Base-by-base conservation (phyloP, 2,113 vertebrate species). In the Cebus imitator region DNA sequence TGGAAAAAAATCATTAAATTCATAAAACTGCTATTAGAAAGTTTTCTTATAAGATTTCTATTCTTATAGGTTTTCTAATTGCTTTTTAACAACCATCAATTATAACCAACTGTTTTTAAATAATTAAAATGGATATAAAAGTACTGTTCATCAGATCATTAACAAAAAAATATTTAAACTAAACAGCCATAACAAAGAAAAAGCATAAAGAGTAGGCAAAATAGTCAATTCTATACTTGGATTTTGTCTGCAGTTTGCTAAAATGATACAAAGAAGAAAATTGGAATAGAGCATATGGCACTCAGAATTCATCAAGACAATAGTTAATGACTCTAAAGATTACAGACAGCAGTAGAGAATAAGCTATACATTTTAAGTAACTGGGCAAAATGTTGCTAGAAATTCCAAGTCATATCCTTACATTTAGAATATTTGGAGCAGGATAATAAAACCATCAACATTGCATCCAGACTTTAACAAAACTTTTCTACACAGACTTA, bases 301-400 rank as follows among this genome's bases (percentile, higher is more conserved):
- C 64, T 86, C 2, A 91, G 32, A 96, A 90, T 80, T 82, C 12
- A 72, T 57, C 23, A 95, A 78, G n/a, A 93, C 95, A 95, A 72
- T 13, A 94, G 21, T 27, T 84, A 96, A 66, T 90, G 83, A 68
- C 72, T 58, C 78, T 90, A 70, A 61, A 94, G 79, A 95, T 21
- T 91, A 95, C n/a, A 80, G 11, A 45, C 1, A 57, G 0, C 1
- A 57, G 25, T 89, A 32, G 48, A 97, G 64, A 94, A 18, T 14
- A 0, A 3, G 35, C 40, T 37, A 27, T 12, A 12, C 2, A 76
- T 58, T 90, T 98, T 88, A 87, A 93, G 82, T 91, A 91, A 90
- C 81, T 37, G 61, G 75, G 5, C 3, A 97, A 97, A 95, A 30
- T 76, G 30, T 45, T 96, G 40, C 66, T 40, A 91, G 57, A 20